Evolutionary conservation across 1,140 invertebrate species (phyloP), one percentile per base, ranked within the genome.

Genomic region (Camponotus vicinus): DNA sequence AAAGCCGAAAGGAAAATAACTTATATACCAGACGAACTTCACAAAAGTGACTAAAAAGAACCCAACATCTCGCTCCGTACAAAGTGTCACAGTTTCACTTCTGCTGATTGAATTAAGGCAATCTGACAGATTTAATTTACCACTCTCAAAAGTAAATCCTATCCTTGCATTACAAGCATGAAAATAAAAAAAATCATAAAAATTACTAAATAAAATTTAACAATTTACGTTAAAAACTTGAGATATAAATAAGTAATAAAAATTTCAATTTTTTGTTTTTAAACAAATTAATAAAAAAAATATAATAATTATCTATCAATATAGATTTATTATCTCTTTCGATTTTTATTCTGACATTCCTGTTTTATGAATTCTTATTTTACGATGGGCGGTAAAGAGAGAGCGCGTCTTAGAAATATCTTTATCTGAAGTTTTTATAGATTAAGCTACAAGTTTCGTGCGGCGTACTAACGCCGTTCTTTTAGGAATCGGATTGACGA

Each of bases 401-500:
- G 27, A 27, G 1, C 63, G 1, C 63, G 45, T 15, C 1, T 61
- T 42, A 1, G 40, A 61, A 76, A 57, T 40, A 34, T 78, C 42
- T n/a, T 32, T 4, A 52, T 34, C 15, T 40, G 21, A n/a, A 77
- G 21, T 45, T 86, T 42, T 27, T 70, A 64, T 76, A 85, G 69
- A 88, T 88, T 83, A 63, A 76, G 11, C 73, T 61, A 71, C 52
- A 52, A 32, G 3, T 64, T 32, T 57, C 42, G 57, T 64, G n/a
- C 15, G 34, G 40, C 21, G 32, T 37, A 89, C 64, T 69, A 78
- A 73, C 78, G 40, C 57, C 49, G 73, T 45, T 37, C 55, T 82
- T 89, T 85, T 59, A 82, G 13, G 71, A 73, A 85, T 34, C 52
- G 40, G 69, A 57, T 82, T 86, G 83, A 67, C 63, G 21, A 83